Conservation (phyloP, 2,797 vertebrate species). For the Eleutherodactylus coqui region DNA sequence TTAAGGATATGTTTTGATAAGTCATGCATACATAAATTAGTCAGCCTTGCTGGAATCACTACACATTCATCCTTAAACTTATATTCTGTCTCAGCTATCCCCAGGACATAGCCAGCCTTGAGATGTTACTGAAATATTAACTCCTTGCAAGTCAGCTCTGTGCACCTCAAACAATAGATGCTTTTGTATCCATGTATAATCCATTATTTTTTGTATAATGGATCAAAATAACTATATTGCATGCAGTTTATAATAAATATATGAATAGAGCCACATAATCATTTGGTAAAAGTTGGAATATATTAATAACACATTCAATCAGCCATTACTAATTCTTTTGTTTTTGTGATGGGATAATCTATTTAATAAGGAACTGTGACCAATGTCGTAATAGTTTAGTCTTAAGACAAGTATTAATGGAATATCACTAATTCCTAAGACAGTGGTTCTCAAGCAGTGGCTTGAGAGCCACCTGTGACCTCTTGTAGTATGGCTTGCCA, state of each 20-base stretch:
- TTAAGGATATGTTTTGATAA: conserved; percentile 54
- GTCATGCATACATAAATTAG: conserved; percentile 54
- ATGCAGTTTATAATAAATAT: background rate
- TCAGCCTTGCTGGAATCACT: conserved; percentile 47
- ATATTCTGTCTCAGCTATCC: conserved; percentile 54
- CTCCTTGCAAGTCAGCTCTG: conserved; percentile 3
- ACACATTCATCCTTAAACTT: conserved; percentile 55
- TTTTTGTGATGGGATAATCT: no score
- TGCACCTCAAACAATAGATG: background rate
- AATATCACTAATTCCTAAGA: no score
- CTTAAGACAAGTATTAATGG: no score
- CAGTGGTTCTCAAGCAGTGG: no score
- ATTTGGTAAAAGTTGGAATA: no score
- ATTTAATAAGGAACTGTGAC: no score
- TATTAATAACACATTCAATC: no score
- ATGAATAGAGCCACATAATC: background rate
- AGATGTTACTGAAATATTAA: conserved; percentile 54
- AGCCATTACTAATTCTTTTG: no score
- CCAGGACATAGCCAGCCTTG: conserved; percentile 45
- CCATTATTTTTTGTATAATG: background rate
- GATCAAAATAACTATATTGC: background rate
- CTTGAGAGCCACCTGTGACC: no score
- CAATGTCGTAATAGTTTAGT: no score
- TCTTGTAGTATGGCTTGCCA: no score
- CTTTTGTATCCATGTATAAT: background rate